These are phyloP conservation scores for Meiosimyza platycephala DNA, from an alignment of 2,888 invertebrate species.

Conservation along the genomic window DNA sequence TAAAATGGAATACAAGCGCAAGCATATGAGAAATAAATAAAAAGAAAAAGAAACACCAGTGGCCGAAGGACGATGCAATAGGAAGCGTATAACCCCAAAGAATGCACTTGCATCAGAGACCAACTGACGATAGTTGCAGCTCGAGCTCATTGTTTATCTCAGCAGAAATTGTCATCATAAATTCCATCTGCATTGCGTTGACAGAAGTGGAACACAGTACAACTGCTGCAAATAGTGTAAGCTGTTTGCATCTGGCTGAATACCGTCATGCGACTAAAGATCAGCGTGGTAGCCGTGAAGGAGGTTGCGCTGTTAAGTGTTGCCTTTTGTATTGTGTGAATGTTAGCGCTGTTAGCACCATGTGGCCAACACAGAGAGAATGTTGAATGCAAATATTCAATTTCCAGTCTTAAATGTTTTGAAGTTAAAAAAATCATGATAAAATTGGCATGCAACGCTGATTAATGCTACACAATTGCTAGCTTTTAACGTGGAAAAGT, in stretches of 20 bases:
- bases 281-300: neutral
- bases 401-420: too few relatives aligned
- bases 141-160: slow-evolving; percentile 12
- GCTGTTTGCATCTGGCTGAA: neutral
- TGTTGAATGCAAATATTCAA: too few relatives aligned
- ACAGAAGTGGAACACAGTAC: slow-evolving; percentile 19
- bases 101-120: too few relatives aligned
- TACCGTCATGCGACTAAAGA: neutral
- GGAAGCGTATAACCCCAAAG: too few relatives aligned
- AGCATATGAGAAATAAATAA: neutral
- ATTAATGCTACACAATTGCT: too few relatives aligned
- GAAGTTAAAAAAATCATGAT: too few relatives aligned
- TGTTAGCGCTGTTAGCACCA: too few relatives aligned
- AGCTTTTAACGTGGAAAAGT: too few relatives aligned
- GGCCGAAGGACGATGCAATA: neutral
- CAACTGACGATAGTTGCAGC: neutral
- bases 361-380: too few relatives aligned
- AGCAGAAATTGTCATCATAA: slow-evolving; percentile 31
- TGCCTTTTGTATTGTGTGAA: neutral
- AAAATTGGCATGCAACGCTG: too few relatives aligned
- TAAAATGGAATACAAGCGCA: neutral
- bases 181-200: slow-evolving; percentile 33
- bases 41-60: neutral
- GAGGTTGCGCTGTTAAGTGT: neutral
- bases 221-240: neutral